These are phyloP conservation scores for Macquaria ambigua DNA, from an alignment of 2,113 vertebrate genomes.

Conservation along the genomic window DNA sequence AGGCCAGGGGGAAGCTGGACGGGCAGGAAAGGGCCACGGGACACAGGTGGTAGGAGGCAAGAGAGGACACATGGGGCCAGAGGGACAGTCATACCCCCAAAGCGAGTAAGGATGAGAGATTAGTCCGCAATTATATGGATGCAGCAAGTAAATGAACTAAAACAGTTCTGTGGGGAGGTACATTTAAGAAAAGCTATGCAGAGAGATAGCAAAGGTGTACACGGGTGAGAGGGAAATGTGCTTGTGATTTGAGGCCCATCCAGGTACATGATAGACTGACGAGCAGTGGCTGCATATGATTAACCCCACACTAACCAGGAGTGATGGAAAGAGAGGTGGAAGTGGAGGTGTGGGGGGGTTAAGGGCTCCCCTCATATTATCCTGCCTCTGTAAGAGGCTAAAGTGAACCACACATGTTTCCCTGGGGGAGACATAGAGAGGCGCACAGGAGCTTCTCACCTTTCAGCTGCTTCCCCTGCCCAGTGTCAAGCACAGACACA, in stretches of 20 bases:
- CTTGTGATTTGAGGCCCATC: slow-evolving; percentile 74
- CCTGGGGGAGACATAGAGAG: slow-evolving; percentile 70
- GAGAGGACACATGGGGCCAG: slow-evolving; percentile 65
- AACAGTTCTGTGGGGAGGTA: slow-evolving; percentile 22
- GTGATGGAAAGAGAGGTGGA: slow-evolving; percentile 63
- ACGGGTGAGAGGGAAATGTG: slow-evolving; percentile 66
- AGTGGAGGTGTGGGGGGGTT: slow-evolving; percentile 63
- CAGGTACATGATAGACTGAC: slow-evolving; percentile 65
- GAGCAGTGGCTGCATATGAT: slow-evolving; percentile 76
- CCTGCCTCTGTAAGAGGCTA: slow-evolving; percentile 66
- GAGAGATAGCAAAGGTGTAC: slow-evolving; percentile 35
- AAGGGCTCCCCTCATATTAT: slow-evolving; percentile 74
- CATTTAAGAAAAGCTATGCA: slow-evolving; percentile 14
- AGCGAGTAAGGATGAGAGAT: slow-evolving; percentile 40
- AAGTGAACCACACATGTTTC: slow-evolving; percentile 74
- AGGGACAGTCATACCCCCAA: slow-evolving; percentile 60
- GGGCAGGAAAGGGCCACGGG: slow-evolving; percentile 70
- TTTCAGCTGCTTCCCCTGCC: slow-evolving; percentile 62
- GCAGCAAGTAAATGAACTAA: slow-evolving; percentile 20
- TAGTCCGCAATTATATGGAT: slow-evolving; percentile 45
- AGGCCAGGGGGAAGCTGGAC: slow-evolving; percentile 63
- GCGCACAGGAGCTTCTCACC: slow-evolving; percentile 67
- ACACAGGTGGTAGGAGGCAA: slow-evolving; percentile 75
- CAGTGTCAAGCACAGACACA: slow-evolving; percentile 64
- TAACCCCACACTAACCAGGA: slow-evolving; percentile 75